A percentile compares a stretch with the other conserved stretches of the same genome.
phyloP scores from a whole-genome alignment of 2,888 invertebrate species.

The Rapana venosa region DNA sequence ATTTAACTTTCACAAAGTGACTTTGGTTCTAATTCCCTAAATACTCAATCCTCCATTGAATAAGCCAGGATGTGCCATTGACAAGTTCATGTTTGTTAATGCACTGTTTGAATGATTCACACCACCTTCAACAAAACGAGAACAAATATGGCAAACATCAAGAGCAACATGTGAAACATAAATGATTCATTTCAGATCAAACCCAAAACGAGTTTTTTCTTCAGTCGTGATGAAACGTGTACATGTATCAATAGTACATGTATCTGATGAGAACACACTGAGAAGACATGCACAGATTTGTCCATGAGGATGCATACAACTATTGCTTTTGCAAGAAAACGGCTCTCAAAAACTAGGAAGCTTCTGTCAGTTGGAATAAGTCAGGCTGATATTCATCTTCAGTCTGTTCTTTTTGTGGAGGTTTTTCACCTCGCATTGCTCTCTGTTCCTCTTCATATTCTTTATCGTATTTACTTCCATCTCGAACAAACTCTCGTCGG shows the following conservation, averaged over 20 bases:
- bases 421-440: slow-evolving; percentile 12
- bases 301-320: neutral
- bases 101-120: no score
- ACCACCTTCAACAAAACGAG: no score
- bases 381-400: slow-evolving; percentile 64
- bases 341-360: slow-evolving; percentile 42
- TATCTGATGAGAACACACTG: slow-evolving; percentile 6
- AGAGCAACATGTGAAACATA: neutral
- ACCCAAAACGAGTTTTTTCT: neutral
- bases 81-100: no score
- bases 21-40: no score
- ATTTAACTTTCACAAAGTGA: no score
- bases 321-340: neutral
- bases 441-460: slow-evolving; percentile 55
- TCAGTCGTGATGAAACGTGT: neutral
- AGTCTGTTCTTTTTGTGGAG: slow-evolving; percentile 38
- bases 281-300: neutral
- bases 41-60: no score
- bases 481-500: slow-evolving; percentile 63
- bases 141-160: neutral
- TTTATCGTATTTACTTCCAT: slow-evolving; percentile 69
- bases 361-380: slow-evolving; percentile 71
- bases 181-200: neutral
- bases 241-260: neutral
- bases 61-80: no score